Percentiles rank a stretch among this genome's conserved stretches.
These are phyloP conservation scores for Muricea muricata DNA, from an alignment of 92 coral and sea anemone species.

Conservation along the genomic window DNA sequence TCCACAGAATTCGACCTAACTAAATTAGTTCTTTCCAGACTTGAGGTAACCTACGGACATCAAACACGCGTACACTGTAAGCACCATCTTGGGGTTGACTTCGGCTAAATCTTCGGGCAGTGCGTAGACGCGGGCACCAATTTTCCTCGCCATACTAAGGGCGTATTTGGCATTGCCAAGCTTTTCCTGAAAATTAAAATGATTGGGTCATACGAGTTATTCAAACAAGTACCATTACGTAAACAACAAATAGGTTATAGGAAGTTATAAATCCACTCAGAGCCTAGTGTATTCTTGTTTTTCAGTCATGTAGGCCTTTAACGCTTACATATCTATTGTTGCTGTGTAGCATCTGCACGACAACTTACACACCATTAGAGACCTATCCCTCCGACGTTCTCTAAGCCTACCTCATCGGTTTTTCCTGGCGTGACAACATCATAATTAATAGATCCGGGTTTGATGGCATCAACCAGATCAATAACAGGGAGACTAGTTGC, in stretches of 20 bases:
- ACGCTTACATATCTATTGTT: too few relatives aligned
- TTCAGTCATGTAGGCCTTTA: too few relatives aligned
- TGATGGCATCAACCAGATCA: conserved; percentile 89
- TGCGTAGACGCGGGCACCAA: conserved; percentile 93
- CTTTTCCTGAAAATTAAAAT: conserved; percentile 72
- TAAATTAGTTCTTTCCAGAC: neutral
- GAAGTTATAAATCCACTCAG: too few relatives aligned
- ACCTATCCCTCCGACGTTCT: neutral
- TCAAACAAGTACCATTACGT: neutral
- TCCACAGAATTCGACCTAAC: neutral
- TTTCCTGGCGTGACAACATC: conserved; percentile 74
- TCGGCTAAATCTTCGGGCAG: conserved; percentile 94
- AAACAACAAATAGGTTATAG: neutral
- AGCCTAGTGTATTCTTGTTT: too few relatives aligned
- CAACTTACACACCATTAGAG: neutral
- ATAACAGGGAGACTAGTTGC: conserved; percentile 79
- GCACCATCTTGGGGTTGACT: conserved; percentile 94
- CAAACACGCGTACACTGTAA: conserved; percentile 92
- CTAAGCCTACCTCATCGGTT: conserved; percentile 79
- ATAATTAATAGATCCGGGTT: conserved; percentile 76
- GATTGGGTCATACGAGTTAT: neutral
- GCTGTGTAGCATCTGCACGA: too few relatives aligned
- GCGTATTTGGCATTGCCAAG: conserved; percentile 91
- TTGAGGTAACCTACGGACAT: conserved; percentile 63
- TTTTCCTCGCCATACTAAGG: conserved; percentile 83